Evolutionary conservation across 2,113 vertebrate genomes (phyloP).

Genomic region (Oxyura jamaicensis): DNA sequence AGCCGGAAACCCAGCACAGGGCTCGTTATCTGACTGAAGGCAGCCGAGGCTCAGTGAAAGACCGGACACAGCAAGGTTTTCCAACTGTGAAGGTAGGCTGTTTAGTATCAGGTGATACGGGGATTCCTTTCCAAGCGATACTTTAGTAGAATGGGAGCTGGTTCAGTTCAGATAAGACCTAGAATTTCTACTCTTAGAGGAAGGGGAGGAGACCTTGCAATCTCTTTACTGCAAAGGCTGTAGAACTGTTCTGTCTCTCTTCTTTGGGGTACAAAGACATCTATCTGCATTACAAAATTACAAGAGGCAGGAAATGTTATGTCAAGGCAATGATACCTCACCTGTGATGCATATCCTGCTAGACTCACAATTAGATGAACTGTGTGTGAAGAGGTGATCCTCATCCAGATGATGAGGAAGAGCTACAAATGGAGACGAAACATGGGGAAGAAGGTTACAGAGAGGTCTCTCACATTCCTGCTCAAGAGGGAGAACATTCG

Average conservation of each 20-base stretch:
- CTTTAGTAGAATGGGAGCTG: background rate
- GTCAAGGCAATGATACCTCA: rapidly evolving
- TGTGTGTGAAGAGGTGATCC: background rate
- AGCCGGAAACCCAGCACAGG: constrained; percentile 96
- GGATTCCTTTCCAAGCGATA: background rate
- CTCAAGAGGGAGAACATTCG: background rate
- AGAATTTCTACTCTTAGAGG: background rate
- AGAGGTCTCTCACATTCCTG: background rate
- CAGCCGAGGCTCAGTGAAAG: constrained; percentile 97
- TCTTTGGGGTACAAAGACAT: background rate
- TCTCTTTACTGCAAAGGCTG: background rate
- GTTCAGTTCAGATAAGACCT: rapidly evolving
- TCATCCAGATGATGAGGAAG: background rate
- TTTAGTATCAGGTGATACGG: background rate
- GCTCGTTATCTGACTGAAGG: constrained; percentile 97
- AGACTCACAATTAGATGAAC: background rate
- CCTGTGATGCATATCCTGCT: background rate
- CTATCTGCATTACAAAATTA: background rate
- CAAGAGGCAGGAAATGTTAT: background rate
- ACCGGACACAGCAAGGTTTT: constrained; percentile 95
- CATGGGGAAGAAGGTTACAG: background rate
- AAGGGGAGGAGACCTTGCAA: background rate
- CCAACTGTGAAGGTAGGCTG: constrained; percentile 92
- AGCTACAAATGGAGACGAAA: background rate
- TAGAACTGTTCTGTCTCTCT: background rate